Base-by-base conservation (phyloP, 2,113 vertebrate genomes). In the Atractosteus spatula region DNA sequence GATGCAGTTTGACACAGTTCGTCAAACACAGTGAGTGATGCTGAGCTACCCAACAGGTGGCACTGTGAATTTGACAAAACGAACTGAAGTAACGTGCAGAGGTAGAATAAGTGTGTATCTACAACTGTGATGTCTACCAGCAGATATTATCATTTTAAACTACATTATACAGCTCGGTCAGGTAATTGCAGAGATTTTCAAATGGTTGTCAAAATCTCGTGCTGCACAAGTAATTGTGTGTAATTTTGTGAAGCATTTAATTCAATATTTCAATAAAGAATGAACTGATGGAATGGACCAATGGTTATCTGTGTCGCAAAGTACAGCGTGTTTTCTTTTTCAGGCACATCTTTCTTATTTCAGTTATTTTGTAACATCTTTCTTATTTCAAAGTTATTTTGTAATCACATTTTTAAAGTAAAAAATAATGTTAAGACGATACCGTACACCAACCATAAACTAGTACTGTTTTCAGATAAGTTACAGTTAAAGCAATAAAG, bases 1-100 rank as follows among this genome's bases (percentile, higher is more conserved):
- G 41, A 54, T 68, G 17, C 17, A 59, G 11, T 59, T 59, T 59
- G 17, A 29, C 43, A 11, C 13, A 61, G 3, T 8, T 54, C 12
- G 14, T 69, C 47, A 4, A 11, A 47, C 10, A 61, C 17, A 1
- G 47, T 76, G 56, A 59, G 7, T 59, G 64, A 69, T 71, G 72
- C 79, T 55, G 54, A 13, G 83, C 84, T 83, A 79, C 86, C 89
- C 90, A 91, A 91, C 89, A 92, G 91, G 88, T 89, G 90, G 89
- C 89, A 88, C 83, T 88, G 80, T 88, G 80, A 75, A 85, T 79
- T 86, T 77, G 84, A 64, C 57, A 79, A 87, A 75, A 62, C 47
- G 8, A 51, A 51, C 4, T 51, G 4, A 51, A 51, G 47, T 51
- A 7, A 51, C 17, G 17, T 51, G 47, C 4, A 51, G 47, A 10